Percentiles rank a stretch among this genome's conserved stretches.
Evolutionary conservation across 2,797 vertebrate genomes (phyloP).

Genomic region (Acanthiza pusilla): DNA sequence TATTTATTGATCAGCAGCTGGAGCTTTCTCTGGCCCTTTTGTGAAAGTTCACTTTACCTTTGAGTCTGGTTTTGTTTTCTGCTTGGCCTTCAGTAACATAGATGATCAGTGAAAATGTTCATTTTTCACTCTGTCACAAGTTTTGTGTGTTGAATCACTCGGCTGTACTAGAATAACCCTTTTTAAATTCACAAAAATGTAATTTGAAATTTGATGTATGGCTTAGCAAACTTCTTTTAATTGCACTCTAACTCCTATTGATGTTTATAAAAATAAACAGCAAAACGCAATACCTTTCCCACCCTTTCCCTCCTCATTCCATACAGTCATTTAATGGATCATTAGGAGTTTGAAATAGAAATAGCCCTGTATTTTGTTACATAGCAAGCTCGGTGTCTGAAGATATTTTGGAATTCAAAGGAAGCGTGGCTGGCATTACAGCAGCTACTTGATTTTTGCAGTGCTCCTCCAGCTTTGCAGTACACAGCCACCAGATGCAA

Average conservation of each 20-base stretch:
- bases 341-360: slow-evolving; percentile 8
- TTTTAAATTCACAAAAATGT: background rate
- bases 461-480: background rate
- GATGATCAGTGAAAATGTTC: background rate
- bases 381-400: background rate
- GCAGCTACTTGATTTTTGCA: background rate
- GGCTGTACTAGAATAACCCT: background rate
- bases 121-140: background rate
- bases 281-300: background rate
- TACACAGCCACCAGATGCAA: background rate
- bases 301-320: background rate
- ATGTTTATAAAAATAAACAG: background rate
- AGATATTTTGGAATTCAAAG: slow-evolving; percentile 3
- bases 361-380: slow-evolving; percentile 9
- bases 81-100: background rate
- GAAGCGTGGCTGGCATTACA: background rate
- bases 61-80: background rate
- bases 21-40: background rate
- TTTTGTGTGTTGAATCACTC: background rate
- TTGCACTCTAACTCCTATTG: background rate
- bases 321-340: background rate
- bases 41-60: background rate
- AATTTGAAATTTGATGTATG: background rate
- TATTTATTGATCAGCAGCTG: background rate
- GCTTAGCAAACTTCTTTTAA: background rate